Evolutionary conservation across 2,113 vertebrate species (phyloP).

Genomic region (Apeltes quadracus): DNA sequence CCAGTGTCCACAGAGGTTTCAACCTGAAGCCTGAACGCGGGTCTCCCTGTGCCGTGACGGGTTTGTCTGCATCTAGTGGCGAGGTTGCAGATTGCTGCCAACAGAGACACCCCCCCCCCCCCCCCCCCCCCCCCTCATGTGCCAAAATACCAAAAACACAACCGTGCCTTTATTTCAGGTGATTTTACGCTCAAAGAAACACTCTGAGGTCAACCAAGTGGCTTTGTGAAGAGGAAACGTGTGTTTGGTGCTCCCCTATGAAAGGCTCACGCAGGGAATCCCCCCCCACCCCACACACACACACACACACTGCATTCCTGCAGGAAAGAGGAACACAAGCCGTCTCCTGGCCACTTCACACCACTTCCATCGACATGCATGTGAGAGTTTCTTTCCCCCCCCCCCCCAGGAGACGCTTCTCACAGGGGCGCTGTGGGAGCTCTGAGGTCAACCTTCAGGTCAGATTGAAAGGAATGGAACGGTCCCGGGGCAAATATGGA

Average conservation of each 20-base stretch:
- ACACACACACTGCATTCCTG: conserved; percentile 11
- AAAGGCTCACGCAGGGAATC: conserved; percentile 61
- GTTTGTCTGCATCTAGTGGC: neutral
- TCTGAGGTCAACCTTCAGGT: conserved; percentile 10
- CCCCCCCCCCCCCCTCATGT: too few relatives aligned
- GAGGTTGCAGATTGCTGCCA: neutral
- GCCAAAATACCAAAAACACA: too few relatives aligned
- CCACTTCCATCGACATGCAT: conserved; percentile 39
- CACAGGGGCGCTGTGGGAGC: conserved; percentile 36
- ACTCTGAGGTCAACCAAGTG: conserved; percentile 48
- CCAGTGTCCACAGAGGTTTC: neutral
- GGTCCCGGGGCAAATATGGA: neutral
- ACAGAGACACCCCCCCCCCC: neutral
- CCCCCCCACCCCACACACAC: conserved; percentile 32
- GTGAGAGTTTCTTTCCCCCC: too few relatives aligned
- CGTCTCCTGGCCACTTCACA: conserved; percentile 73
- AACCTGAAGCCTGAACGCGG: neutral
- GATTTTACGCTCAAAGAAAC: too few relatives aligned
- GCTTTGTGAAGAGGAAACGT: conserved; percentile 46
- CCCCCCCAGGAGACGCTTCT: conserved; percentile 28
- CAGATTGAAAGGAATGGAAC: conserved; percentile 5
- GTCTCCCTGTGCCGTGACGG: neutral
- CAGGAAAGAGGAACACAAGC: conserved; percentile 26
- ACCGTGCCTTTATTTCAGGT: too few relatives aligned
- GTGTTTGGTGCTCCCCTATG: conserved; percentile 25